Percentiles rank a stretch among this genome's conserved stretches.
Evolutionary conservation across 2,888 invertebrate genomes (phyloP).

Genomic region (Scaptomyza flava): DNA sequence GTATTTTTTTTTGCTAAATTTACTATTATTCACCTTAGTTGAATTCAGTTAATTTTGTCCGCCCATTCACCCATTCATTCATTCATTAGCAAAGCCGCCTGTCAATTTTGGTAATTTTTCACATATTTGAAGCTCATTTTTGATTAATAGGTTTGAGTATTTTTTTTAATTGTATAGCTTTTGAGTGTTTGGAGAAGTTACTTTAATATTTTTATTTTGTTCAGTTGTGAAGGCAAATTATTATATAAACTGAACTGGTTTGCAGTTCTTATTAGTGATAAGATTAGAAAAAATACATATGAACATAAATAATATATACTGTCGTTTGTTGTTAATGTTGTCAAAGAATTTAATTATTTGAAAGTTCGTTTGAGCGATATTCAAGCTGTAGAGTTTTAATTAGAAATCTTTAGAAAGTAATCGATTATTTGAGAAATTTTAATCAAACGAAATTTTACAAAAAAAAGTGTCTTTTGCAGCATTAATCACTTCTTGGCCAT

Average conservation of each 20-base stretch:
- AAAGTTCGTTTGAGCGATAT: too few relatives aligned
- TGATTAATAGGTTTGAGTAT: conserved; percentile 59
- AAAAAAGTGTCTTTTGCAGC: not conserved
- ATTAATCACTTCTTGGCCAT: conserved; percentile 35
- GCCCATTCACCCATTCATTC: conserved; percentile 16
- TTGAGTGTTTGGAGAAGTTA: conserved; percentile 30
- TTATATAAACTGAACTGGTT: conserved; percentile 18
- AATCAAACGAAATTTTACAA: not conserved
- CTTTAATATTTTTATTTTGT: conserved; percentile 12
- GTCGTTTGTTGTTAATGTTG: not conserved
- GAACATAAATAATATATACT: not conserved
- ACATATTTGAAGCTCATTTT: conserved; percentile 57
- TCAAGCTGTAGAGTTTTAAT: too few relatives aligned
- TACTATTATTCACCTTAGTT: conserved; percentile 34
- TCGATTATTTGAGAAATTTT: not conserved
- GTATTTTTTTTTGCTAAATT: conserved; percentile 12
- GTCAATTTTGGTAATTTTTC: conserved; percentile 64
- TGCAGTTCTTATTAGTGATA: conserved; percentile 13
- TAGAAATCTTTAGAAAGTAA: not conserved
- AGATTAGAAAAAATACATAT: not conserved
- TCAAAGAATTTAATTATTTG: not conserved
- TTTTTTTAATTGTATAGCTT: conserved; percentile 29
- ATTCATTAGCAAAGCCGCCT: conserved; percentile 62
- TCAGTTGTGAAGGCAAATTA: too few relatives aligned
- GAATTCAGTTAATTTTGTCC: conserved; percentile 38